Evolutionary conservation across 1,140 invertebrate species (phyloP).

Genomic region (Drosophila bifasciata): DNA sequence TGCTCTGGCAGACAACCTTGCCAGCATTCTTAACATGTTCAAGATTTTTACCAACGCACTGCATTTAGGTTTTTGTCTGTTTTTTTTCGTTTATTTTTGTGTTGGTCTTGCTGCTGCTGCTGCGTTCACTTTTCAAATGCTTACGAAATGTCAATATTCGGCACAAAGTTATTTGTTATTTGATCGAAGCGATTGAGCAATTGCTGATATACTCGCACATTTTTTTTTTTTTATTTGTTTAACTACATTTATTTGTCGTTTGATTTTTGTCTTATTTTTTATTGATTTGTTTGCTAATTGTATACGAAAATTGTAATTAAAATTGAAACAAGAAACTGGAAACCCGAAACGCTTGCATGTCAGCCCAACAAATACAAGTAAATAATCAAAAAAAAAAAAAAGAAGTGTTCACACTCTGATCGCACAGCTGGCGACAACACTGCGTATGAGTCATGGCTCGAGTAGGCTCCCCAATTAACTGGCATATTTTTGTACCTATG

Average conservation of each 20-base stretch:
- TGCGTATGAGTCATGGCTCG: conserved; percentile 48
- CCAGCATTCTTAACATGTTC: conserved; percentile 72
- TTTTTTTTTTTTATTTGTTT: conserved; percentile 16
- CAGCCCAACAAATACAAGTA: conserved; percentile 39
- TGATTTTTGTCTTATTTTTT: conserved; percentile 22
- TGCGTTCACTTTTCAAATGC: conserved; percentile 77
- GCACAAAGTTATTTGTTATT: conserved; percentile 77
- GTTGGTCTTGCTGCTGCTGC: conserved; percentile 36
- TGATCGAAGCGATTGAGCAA: conserved; percentile 71
- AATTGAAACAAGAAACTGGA: conserved; percentile 53
- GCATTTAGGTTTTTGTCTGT: conserved; percentile 33
- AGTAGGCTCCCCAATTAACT: conserved; percentile 3
- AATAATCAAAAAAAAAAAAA: conserved; percentile 48
- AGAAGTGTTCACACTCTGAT: conserved; percentile 62
- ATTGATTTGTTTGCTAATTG: conserved; percentile 67
- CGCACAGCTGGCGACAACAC: conserved; percentile 58
- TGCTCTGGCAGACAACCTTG: conserved; percentile 70
- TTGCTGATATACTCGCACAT: conserved; percentile 51
- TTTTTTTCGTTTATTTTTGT: conserved; percentile 8
- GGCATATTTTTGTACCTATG: no score
- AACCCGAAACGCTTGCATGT: conserved; percentile 52
- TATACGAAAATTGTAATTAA: conserved; percentile 61
- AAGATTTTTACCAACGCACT: conserved; percentile 75
- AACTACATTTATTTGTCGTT: conserved; percentile 37
- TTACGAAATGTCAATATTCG: conserved; percentile 74